Percentiles rank a stretch among this genome's conserved stretches.
phyloP scores from a whole-genome alignment of 2,113 vertebrate species.

The Scatophagus argus region DNA sequence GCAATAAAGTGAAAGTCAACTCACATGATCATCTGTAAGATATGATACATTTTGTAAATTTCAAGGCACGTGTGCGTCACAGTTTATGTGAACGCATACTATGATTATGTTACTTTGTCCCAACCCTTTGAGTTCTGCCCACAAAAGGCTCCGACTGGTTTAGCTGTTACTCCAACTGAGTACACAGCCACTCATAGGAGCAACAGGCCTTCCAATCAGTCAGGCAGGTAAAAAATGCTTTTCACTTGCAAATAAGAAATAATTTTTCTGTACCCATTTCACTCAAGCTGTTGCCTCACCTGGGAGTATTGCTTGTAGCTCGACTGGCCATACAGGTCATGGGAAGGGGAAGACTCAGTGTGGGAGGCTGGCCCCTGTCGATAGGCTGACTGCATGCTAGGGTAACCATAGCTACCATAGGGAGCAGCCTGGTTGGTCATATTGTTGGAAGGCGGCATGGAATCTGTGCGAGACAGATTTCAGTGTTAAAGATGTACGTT shows the following conservation, averaged over 20 bases:
- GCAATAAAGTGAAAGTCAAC: too few species aligned
- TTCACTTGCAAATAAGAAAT: not conserved
- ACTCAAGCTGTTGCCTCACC: slow-evolving; percentile 36
- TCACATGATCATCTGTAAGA: too few species aligned
- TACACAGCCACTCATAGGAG: too few species aligned
- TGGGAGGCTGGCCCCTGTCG: slow-evolving; percentile 81
- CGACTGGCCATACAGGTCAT: slow-evolving; percentile 83
- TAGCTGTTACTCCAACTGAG: too few species aligned
- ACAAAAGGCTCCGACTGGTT: too few species aligned
- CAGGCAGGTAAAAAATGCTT: not conserved
- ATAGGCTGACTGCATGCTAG: slow-evolving; percentile 88
- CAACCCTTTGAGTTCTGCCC: too few species aligned
- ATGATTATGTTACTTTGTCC: too few species aligned
- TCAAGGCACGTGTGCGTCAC: too few species aligned
- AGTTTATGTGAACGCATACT: too few species aligned
- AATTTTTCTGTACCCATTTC: not conserved
- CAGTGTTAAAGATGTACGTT: not conserved
- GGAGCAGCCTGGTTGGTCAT: slow-evolving; percentile 84
- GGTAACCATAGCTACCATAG: slow-evolving; percentile 90
- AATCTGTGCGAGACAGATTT: slow-evolving; percentile 60
- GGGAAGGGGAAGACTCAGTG: slow-evolving; percentile 73
- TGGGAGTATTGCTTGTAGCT: slow-evolving; percentile 64
- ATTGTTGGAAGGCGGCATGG: slow-evolving; percentile 79
- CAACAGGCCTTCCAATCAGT: not conserved
- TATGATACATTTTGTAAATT: too few species aligned